phyloP scores from a whole-genome alignment of 2,797 vertebrate genomes.

The Gymnodraco acuticeps region DNA sequence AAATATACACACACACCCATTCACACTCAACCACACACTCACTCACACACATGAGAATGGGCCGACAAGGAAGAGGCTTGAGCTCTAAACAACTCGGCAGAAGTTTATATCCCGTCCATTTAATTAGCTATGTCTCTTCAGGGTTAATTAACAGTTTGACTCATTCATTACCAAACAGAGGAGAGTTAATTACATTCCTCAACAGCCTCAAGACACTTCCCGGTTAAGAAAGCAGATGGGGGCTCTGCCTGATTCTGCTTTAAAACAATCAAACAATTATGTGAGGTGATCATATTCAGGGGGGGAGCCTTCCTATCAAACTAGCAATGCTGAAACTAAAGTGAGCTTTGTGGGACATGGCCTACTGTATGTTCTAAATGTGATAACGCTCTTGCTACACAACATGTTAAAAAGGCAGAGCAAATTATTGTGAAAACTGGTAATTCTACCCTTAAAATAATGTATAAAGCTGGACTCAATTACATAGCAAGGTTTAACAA shows the following conservation, averaged over 20 bases:
- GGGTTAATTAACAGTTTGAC: conserved; percentile 41
- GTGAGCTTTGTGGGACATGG: neutral
- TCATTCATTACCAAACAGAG: conserved; percentile 14
- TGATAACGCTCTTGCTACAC: neutral
- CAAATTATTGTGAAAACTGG: neutral
- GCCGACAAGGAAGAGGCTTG: neutral
- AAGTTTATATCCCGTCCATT: conserved; percentile 1
- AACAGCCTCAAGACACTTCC: neutral
- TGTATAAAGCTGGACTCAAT: too few species aligned
- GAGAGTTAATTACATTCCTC: conserved; percentile 25
- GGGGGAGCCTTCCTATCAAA: neutral
- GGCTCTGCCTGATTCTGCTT: neutral
- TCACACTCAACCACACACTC: neutral
- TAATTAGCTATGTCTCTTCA: conserved; percentile 15
- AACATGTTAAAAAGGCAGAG: neutral
- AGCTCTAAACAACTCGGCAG: neutral
- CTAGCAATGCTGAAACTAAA: neutral
- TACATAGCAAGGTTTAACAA: too few species aligned
- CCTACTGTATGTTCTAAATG: neutral
- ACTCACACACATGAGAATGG: neutral
- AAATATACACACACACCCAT: conserved; percentile 5
- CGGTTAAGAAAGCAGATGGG: neutral
- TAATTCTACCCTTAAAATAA: too few species aligned
- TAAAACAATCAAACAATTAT: neutral
- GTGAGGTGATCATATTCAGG: neutral